phyloP scores from a whole-genome alignment of 2,113 vertebrate species.

The Ceyx melanurus region DNA sequence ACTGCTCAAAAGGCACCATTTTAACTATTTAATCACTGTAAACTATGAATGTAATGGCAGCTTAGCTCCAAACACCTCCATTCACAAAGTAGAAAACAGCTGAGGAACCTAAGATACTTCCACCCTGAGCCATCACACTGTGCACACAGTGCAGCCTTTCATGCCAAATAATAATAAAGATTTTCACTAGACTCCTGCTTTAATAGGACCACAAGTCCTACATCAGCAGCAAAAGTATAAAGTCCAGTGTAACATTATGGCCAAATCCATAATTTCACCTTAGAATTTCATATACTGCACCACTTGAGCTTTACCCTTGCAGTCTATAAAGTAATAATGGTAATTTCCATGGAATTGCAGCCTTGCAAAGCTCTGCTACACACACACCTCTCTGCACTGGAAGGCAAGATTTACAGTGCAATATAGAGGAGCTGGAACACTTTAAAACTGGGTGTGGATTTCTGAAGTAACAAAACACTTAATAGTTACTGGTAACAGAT shows the following conservation, averaged over 20 bases:
- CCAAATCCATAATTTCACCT: conserved; percentile 40
- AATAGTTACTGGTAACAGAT: neutral
- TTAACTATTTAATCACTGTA: neutral
- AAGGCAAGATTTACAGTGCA: conserved; percentile 38
- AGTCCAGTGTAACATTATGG: neutral
- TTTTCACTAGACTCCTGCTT: neutral
- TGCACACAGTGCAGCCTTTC: neutral
- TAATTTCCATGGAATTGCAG: conserved; percentile 51
- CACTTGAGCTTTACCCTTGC: conserved; percentile 36
- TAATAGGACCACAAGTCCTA: neutral
- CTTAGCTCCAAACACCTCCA: neutral
- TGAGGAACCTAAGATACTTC: neutral
- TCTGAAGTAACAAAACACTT: neutral
- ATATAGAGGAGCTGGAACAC: neutral
- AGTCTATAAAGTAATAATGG: conserved; percentile 39
- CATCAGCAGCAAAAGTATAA: neutral
- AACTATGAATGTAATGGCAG: neutral
- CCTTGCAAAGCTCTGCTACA: conserved; percentile 6
- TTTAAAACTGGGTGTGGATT: neutral
- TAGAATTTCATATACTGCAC: neutral
- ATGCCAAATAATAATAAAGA: neutral
- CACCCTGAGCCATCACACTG: neutral
- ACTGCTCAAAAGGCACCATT: neutral
- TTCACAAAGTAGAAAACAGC: neutral
- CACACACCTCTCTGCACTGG: neutral